Conservation (phyloP, 2,113 vertebrate genomes). For the Tympanuchus pallidicinctus region DNA sequence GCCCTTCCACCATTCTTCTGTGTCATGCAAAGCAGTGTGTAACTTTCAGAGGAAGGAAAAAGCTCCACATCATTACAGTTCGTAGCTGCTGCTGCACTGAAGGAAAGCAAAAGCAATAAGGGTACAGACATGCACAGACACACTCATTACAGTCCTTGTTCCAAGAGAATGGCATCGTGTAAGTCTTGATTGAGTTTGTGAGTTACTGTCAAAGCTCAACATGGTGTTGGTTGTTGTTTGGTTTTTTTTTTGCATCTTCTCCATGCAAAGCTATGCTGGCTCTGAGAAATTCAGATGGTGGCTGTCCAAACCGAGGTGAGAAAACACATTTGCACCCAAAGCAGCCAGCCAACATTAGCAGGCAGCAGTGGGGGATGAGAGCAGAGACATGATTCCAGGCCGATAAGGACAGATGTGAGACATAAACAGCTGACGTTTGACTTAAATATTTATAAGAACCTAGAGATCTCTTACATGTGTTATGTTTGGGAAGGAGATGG, state of each 20-base stretch:
- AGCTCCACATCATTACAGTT: neutral
- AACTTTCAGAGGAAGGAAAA: neutral
- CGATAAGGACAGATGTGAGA: constrained; percentile 45
- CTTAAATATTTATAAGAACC: constrained; percentile 60
- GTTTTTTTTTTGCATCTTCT: neutral
- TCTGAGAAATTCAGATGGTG: neutral
- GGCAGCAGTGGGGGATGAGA: neutral
- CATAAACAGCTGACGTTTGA: constrained; percentile 64
- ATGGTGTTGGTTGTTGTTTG: neutral
- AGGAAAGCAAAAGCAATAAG: neutral
- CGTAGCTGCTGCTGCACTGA: neutral
- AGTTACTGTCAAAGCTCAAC: neutral
- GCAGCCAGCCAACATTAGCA: constrained; percentile 51
- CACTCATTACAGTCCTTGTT: neutral
- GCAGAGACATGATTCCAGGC: constrained; percentile 26
- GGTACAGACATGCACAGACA: neutral
- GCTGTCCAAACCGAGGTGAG: constrained; percentile 20
- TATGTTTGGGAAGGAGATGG: constrained; percentile 50
- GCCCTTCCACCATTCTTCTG: neutral
- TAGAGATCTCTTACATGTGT: constrained; percentile 42
- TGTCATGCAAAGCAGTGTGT: accelerated
- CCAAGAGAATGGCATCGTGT: neutral
- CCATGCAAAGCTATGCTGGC: neutral
- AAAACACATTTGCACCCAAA: constrained; percentile 30
- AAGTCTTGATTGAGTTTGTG: neutral